phyloP scores from a whole-genome alignment of 2,888 invertebrate genomes.

The Heteromyza rotundicornis region DNA sequence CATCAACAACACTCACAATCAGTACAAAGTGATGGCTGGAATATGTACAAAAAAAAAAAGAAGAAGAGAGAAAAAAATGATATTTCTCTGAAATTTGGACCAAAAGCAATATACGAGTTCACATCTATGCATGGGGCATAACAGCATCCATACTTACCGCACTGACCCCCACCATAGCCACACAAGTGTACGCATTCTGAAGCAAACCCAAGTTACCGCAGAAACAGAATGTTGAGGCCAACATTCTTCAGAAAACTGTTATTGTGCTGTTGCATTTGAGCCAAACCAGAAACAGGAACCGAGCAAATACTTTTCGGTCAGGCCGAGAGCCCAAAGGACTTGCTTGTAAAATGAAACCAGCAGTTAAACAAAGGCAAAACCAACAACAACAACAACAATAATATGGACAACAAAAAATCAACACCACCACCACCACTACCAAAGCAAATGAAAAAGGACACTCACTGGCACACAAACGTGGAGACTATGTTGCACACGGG shows the following conservation, averaged over 20 bases:
- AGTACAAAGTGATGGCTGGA: too few species aligned
- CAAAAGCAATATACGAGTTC: too few species aligned
- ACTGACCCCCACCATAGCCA: background rate
- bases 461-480: background rate
- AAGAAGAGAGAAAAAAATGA: too few species aligned
- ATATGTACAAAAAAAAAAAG: too few species aligned
- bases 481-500: conserved; percentile 8
- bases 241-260: conserved; percentile 17
- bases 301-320: conserved; percentile 13
- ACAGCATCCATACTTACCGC: too few species aligned
- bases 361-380: background rate
- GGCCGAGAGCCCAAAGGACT: conserved; percentile 7
- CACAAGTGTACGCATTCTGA: conserved; percentile 5
- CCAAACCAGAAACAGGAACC: background rate
- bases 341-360: conserved; percentile 16
- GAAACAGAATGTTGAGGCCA: conserved; percentile 16
- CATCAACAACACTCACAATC: too few species aligned
- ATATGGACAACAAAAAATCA: conserved; percentile 5
- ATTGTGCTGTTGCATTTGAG: conserved; percentile 4
- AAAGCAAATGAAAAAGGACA: conserved; percentile 3
- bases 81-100: too few species aligned
- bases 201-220: conserved; percentile 9
- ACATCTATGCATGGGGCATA: too few species aligned
- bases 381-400: conserved; percentile 11
- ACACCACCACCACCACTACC: too few species aligned